A percentile compares a stretch with the other conserved stretches of the same genome.
phyloP scores from a whole-genome alignment of 2,797 vertebrate genomes.

The Macropodus opercularis region DNA sequence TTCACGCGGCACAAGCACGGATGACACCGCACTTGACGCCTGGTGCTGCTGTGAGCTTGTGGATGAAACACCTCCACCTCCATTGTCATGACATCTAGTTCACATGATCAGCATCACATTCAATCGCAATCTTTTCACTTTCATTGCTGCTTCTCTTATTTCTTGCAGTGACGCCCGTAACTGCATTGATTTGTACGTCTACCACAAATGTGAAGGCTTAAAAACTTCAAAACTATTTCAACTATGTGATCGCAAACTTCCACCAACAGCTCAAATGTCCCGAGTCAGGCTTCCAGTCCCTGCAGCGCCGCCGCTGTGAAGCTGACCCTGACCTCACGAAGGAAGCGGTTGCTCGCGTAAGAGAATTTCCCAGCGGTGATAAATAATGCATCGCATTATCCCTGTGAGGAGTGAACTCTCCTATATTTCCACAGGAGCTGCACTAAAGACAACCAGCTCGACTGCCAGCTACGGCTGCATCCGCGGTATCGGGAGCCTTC shows the following conservation, averaged over 20 bases:
- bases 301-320: not conserved
- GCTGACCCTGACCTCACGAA: constrained; percentile 31
- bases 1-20: constrained; percentile 3
- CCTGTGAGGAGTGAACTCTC: constrained; percentile 23
- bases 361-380: constrained; percentile 12
- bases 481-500: constrained; percentile 30
- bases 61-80: no score
- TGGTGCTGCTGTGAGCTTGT: no score
- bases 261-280: constrained; percentile 1
- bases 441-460: constrained; percentile 52
- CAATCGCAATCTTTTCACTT: no score
- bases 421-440: constrained; percentile 24
- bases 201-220: not conserved
- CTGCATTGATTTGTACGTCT: not conserved
- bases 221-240: not conserved
- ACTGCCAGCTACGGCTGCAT: constrained; percentile 26
- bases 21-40: no score
- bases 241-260: not conserved
- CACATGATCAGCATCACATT: no score
- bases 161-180: no score
- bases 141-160: no score
- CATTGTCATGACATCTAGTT: no score
- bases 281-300: not conserved
- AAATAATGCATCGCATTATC: constrained; percentile 39
- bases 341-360: constrained; percentile 12